These are phyloP conservation scores for Hetaerina titia DNA, from an alignment of 2,888 invertebrate genomes.

Conservation along the genomic window DNA sequence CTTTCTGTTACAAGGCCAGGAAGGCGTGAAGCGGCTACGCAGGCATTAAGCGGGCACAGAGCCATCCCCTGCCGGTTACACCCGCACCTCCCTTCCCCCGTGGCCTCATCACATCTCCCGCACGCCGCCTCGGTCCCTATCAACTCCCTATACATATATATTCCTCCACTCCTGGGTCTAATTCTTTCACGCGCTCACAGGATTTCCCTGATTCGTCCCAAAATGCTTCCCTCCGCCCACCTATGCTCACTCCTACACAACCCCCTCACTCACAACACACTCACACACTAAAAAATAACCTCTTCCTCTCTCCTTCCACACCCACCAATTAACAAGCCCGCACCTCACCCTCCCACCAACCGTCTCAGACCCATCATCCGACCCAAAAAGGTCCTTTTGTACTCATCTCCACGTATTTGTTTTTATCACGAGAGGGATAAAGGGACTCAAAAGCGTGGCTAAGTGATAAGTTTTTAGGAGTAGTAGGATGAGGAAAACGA, in stretches of 20 bases:
- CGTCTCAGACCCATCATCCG: neutral
- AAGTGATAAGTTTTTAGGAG: conserved; percentile 52
- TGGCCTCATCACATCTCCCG: neutral
- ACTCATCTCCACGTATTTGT: conserved; percentile 7
- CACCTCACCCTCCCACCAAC: neutral
- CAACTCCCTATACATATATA: neutral
- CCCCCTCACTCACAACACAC: neutral
- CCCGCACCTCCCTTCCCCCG: neutral
- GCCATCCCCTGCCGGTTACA: neutral
- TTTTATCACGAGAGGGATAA: conserved; percentile 45
- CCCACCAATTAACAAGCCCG: neutral
- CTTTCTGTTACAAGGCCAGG: conserved; percentile 33
- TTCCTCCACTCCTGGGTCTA: neutral
- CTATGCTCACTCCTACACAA: neutral
- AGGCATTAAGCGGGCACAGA: conserved; percentile 54
- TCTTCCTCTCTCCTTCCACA: neutral
- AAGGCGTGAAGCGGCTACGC: conserved; percentile 54
- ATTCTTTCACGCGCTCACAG: neutral
- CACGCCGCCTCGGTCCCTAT: neutral
- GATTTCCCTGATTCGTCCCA: conserved; percentile 40
- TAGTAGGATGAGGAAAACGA: neutral
- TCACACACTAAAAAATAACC: neutral
- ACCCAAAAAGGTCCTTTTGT: neutral
- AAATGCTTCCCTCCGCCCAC: neutral
- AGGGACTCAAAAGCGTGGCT: neutral